Evolutionary conservation across 2,888 invertebrate species (phyloP), one percentile per base, ranked within the genome.

Genomic region (Abrostola triplasia): DNA sequence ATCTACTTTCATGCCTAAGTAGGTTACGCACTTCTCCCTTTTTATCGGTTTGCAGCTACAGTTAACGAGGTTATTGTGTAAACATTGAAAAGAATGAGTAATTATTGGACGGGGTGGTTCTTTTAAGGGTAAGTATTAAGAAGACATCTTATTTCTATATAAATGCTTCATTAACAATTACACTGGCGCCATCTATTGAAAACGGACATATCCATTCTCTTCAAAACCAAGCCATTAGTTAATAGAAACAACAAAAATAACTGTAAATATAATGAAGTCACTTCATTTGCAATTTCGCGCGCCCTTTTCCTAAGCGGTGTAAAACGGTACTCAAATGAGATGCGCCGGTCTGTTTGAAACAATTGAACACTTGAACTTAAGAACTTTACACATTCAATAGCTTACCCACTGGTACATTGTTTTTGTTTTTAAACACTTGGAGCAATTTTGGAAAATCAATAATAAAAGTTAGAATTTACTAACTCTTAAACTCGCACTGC

Each of bases 311-410:
- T 35, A 62, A 58, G 44, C 58, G 5, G 51, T 36, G 40, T 63
- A 44, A 49, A 59, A 72, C 74, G 61, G 64, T 62, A 73, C 68
- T 59, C 35, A 53, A 77, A 66, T 70, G 70, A 75, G 55, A 75
- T 65, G 58, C 60, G 8, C 35, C 13, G 9, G 42, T 38, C 40
- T 57, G 57, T 57, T 57, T n/a, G 11, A 41, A 50, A 35, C 37
- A 70, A 53, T 70, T 10, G 5, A 36, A 11, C 49, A 49, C 36
- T 35, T 49, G 36, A n/a, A 36, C 11, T 36, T 49, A 49, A 36
- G 49, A 24, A 49, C n/a, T 8, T 11, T 10, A 49, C 35, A 36
- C 11, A 36, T 48, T 48, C 11, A 35, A 36, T 49, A 11, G 36
- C 36, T 10, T 36, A 49, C 24, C 49, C 36, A 35, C 6, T 47